phyloP scores from a whole-genome alignment of 2,888 invertebrate species.

The Chrysotoxum bicinctum region DNA sequence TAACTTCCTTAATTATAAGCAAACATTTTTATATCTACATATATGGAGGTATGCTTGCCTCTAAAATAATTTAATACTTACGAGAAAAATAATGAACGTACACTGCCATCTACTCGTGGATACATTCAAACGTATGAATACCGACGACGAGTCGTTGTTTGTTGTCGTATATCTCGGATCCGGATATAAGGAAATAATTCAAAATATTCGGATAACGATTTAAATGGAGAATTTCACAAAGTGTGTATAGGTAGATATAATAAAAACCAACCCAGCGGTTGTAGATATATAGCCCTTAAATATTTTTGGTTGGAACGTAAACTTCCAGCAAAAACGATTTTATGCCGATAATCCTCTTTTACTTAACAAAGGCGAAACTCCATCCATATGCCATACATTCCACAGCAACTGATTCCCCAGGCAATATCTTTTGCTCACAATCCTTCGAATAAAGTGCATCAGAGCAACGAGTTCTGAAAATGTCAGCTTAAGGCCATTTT shows the following conservation, averaged over 20 bases:
- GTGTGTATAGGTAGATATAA: background rate
- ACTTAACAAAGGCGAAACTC: slow-evolving; percentile 4
- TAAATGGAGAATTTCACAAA: slow-evolving; percentile 25
- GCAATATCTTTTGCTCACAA: slow-evolving; percentile 45
- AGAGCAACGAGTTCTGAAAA: slow-evolving; percentile 34
- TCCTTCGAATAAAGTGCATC: slow-evolving; percentile 44
- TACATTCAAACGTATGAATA: background rate
- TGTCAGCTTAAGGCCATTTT: slow-evolving; percentile 54
- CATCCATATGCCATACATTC: slow-evolving; percentile 5
- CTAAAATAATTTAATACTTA: background rate
- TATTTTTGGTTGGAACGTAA: slow-evolving; percentile 1
- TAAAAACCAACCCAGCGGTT: background rate
- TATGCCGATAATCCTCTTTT: slow-evolving; percentile 22
- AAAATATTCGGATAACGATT: slow-evolving; percentile 33
- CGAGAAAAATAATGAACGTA: background rate
- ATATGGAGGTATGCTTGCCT: too few species aligned
- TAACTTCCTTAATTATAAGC: background rate
- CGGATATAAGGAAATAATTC: slow-evolving; percentile 13
- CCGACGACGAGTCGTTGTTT: background rate
- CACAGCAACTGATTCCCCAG: background rate
- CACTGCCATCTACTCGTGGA: background rate
- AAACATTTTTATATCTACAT: background rate
- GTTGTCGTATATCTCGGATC: background rate
- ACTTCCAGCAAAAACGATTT: slow-evolving; percentile 27
- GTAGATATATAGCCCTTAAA: background rate